Conservation (phyloP, 2,113 vertebrate species). For the Cephalopterus ornatus region DNA sequence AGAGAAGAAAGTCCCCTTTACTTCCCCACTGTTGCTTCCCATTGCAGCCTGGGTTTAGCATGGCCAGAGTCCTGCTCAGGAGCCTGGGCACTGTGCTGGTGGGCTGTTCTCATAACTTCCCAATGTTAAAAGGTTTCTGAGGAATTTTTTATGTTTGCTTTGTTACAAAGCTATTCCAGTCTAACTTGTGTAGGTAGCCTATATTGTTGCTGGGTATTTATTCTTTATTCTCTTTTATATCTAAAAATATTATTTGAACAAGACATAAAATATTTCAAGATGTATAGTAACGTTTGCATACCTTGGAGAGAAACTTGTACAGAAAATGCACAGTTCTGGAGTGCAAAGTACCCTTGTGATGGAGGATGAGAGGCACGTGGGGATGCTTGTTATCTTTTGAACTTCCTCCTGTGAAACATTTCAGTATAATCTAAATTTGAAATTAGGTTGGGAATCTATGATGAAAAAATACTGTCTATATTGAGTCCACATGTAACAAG, state of each 20-base stretch:
- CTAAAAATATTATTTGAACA: not conserved
- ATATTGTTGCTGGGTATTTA: not conserved
- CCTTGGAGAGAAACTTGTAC: not conserved
- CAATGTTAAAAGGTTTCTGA: not conserved
- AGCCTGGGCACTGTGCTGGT: not conserved
- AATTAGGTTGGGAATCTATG: not conserved
- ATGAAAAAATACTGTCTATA: not conserved
- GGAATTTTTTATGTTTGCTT: not conserved
- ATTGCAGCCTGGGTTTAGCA: not conserved
- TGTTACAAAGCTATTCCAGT: not conserved
- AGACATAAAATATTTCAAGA: not conserved
- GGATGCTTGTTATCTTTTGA: not conserved
- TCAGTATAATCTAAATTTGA: not conserved
- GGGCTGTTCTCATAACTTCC: not conserved
- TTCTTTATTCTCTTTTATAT: not conserved
- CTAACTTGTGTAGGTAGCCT: not conserved
- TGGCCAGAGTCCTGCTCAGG: not conserved
- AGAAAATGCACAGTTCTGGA: not conserved
- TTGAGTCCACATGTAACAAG: not conserved
- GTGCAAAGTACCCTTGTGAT: not conserved
- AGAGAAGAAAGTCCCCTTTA: not conserved
- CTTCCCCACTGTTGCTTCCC: not conserved
- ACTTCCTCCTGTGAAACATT: not conserved
- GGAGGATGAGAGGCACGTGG: not conserved
- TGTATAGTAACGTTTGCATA: not conserved